Evolutionary conservation across 2,113 vertebrate genomes (phyloP).

Genomic region (Prionailurus bengalensis): DNA sequence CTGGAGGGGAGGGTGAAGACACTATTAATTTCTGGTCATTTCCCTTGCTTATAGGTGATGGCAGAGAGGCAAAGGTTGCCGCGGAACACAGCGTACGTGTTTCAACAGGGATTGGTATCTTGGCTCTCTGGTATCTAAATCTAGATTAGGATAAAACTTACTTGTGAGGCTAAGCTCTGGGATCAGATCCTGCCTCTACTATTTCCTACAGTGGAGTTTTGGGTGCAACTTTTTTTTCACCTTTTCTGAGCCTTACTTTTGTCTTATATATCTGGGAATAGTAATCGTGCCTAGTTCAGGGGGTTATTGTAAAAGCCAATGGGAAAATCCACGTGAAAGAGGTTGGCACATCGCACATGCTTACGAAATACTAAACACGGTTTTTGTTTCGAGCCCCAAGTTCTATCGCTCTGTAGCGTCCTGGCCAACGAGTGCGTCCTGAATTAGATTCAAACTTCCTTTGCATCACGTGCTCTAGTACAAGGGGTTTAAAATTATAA

Average conservation of each 20-base stretch:
- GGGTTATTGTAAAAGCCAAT: not conserved
- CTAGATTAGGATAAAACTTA: not conserved
- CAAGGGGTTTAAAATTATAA: slow-evolving; percentile 28
- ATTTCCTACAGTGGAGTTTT: not conserved
- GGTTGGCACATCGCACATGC: not conserved
- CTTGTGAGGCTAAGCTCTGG: not conserved
- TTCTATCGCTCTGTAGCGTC: not conserved
- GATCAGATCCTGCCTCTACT: slow-evolving; percentile 1
- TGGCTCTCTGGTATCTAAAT: not conserved
- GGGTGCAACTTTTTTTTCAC: not conserved
- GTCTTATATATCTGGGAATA: not conserved
- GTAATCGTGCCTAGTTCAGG: not conserved
- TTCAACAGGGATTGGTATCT: not conserved
- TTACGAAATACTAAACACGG: not conserved
- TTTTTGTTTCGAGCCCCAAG: slow-evolving; percentile 49
- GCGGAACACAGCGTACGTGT: not conserved
- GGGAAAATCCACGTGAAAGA: slow-evolving; percentile 1
- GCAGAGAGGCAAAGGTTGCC: not conserved
- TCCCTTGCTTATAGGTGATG: slow-evolving; percentile 19
- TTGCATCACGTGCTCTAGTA: not conserved
- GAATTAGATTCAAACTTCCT: slow-evolving; percentile 43
- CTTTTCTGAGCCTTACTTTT: not conserved
- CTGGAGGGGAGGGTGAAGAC: not conserved
- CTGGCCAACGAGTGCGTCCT: not conserved
- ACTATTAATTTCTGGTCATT: slow-evolving; percentile 5